phyloP scores from a whole-genome alignment of 2,888 invertebrate genomes.

The Nomada goodeniana region DNA sequence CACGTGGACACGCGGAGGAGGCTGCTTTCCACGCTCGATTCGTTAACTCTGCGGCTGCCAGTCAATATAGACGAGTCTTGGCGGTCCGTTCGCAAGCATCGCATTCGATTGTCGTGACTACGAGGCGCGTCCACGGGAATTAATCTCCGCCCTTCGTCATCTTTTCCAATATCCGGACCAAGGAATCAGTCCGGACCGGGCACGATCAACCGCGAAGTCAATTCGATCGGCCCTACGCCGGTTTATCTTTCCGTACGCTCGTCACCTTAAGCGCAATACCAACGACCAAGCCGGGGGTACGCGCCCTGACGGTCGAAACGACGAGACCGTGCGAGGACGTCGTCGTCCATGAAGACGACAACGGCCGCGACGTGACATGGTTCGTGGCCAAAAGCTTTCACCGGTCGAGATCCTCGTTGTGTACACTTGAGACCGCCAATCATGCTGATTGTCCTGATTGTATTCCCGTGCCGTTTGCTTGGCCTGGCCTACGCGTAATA shows the following conservation, averaged over 20 bases:
- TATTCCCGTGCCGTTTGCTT: conserved; percentile 75
- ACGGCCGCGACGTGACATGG: conserved; percentile 55
- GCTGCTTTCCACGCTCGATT: conserved; percentile 37
- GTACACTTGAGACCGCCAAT: conserved; percentile 78
- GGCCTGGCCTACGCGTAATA: conserved; percentile 75
- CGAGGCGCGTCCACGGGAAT: conserved; percentile 5
- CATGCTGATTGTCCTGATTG: conserved; percentile 80
- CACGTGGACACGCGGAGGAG: background rate
- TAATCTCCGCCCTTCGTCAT: conserved; percentile 6
- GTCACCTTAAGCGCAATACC: background rate
- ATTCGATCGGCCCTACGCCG: background rate
- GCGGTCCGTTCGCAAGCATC: conserved; percentile 40
- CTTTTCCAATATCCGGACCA: background rate
- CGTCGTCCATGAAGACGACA: conserved; percentile 22
- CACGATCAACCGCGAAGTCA: background rate
- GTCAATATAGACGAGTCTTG: conserved; percentile 52
- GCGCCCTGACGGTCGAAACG: too few species aligned
- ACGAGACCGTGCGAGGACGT: background rate
- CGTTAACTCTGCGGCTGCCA: conserved; percentile 58
- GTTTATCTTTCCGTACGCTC: background rate
- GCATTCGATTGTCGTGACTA: background rate
- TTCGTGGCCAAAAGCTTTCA: conserved; percentile 70
- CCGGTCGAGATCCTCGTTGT: conserved; percentile 63
- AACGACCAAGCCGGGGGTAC: too few species aligned
- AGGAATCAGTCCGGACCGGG: too few species aligned